Base-by-base conservation (phyloP, 2,113 vertebrate species). In the Natator depressus region DNA sequence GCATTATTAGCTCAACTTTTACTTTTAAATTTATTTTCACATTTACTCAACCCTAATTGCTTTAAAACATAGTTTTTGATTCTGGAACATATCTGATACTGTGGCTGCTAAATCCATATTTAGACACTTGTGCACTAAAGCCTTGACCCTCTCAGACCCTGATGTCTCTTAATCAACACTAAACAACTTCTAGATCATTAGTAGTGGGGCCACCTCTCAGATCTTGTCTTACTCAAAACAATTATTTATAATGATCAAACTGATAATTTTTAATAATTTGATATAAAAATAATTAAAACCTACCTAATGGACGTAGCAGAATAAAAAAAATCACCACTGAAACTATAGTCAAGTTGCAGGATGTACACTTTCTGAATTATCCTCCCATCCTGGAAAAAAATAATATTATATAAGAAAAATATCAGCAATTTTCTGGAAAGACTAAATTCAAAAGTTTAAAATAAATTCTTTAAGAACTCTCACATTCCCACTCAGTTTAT, bases 11-110 rank as follows among this genome's bases (percentile, higher is more conserved):
- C 76, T 96, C 89, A 81, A 7, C 1, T 57, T 92, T 88, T 85
- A 10, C 2, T 53, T 93, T 89, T 55, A 84, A 83, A 95, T 93
- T 97, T 89, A 46, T 87, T 88, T 95, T 31, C 83, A 80, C 72
- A 27, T 38, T 94, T 47, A 2, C 29, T 90, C 53, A 72, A 7
- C 5, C 75, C 72, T 76, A 47, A 76, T 47, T 51, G 62, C 65
- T 89, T 93, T 89, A 86, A 87, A 79, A 91, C 89, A 3, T 29
- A 51, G 65, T 17, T 92, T n/a, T 47, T 53, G 54, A 42, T 89
- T 86, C 46, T 20, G 49, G 82, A n/a, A 90, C 54, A 1, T 82
- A 80, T 91, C 93, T 91, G 69, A 86, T 35, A 42, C 1, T 1
- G 29, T 59, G 49, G 49, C 89, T 57, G 75, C 47, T 42, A 69